A percentile compares a stretch with the other conserved stretches of the same genome.
These are phyloP conservation scores for Sinocyclocheilus maitianheensis DNA, from an alignment of 2,113 vertebrate genomes.

Conservation along the genomic window DNA sequence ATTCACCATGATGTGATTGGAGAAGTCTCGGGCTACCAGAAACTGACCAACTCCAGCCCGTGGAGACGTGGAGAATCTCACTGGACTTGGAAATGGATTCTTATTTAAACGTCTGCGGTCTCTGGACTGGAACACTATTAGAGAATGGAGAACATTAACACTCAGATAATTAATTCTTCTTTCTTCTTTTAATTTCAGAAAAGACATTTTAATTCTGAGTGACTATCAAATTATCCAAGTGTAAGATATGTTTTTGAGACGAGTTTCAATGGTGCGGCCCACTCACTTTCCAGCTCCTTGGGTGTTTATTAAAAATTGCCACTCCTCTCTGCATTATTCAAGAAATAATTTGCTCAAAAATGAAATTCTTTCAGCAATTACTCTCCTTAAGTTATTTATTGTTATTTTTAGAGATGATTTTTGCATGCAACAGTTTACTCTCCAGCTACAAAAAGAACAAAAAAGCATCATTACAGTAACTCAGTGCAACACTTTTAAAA, in stretches of 20 bases:
- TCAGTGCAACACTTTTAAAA: too few relatives aligned
- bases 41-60: background rate
- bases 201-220: constrained; percentile 42
- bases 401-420: background rate
- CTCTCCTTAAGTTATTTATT: background rate
- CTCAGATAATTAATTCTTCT: constrained; percentile 55
- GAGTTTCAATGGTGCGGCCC: background rate
- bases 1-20: constrained; percentile 26
- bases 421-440: too few relatives aligned
- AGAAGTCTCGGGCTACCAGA: background rate
- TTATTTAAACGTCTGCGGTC: constrained; percentile 55
- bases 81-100: constrained; percentile 17
- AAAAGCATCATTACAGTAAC: too few relatives aligned
- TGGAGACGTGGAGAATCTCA: constrained; percentile 14
- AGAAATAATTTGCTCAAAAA: background rate
- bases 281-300: background rate
- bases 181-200: constrained; percentile 13
- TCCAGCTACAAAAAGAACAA: background rate
- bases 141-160: constrained; percentile 56
- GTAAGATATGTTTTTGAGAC: background rate
- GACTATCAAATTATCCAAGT: constrained; percentile 29
- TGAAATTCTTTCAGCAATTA: background rate
- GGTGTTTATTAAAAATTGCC: background rate
- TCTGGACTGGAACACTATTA: constrained; percentile 52
- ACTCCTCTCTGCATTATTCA: background rate